Evolutionary conservation across 2,797 vertebrate genomes (phyloP), one percentile per base, ranked within the genome.

Genomic region (Lepilemur septentrionalis): DNA sequence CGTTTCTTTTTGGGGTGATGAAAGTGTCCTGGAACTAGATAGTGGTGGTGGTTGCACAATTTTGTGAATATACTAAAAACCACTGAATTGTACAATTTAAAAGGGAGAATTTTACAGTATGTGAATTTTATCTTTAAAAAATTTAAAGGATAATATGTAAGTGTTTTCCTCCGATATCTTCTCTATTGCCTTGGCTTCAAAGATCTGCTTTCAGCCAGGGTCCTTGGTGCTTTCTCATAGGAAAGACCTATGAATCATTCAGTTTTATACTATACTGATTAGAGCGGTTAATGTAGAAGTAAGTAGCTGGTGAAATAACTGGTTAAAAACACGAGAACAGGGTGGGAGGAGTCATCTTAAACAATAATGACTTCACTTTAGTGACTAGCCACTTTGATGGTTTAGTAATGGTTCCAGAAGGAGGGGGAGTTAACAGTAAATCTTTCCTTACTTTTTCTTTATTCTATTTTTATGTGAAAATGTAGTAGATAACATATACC

Each of bases 251-350:
- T 73, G 50, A 92, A 14, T 93, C 65, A 41, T n/a, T 94, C 14
- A 96, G 15, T 90, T 84, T 84, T 83, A n/a, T 70, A 82, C 23
- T 12, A 23, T 63, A 59, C 48, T 72, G 28, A 70, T 55, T 55
- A 93, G 35, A 83, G 8, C 41, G 79, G 13, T 92, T 94, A 92
- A 46, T 7, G 48, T 94, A 59, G 20, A 93, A 94, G 20, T 67
- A 94, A 96, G 22, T 82, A 35, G 4, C 70, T 97, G 41, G n/a
- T 81, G 70, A 91, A 94, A 88, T 80, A 95, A 88, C 59, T 89
- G 23, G 61, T 78, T 59, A 12, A 90, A 93, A 89, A 90, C 67
- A 38, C 41, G 41, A 87, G 18, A 80, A 93, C 32, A 89, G 15
- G 61, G 23, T 88, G 65, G 22, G 23, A 75, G 41, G 41, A 73